phyloP scores from a whole-genome alignment of 2,797 vertebrate species.

The Micromesistius poutassou region DNA sequence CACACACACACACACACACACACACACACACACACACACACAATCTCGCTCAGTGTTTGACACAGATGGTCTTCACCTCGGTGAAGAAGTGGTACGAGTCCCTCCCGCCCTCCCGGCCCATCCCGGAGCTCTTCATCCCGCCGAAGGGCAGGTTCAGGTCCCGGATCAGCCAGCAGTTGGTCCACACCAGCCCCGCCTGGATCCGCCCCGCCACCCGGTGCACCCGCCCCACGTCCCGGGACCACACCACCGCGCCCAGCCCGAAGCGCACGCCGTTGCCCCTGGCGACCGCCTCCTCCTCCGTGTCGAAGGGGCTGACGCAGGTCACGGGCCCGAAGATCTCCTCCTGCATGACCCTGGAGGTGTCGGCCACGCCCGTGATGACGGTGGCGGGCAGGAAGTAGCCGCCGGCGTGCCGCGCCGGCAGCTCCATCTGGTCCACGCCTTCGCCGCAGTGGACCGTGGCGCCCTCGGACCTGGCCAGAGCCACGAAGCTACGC shows the following conservation, averaged over 20 bases:
- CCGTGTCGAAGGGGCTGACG: slow-evolving; percentile 83
- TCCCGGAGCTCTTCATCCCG: slow-evolving; percentile 92
- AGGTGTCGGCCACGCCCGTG: slow-evolving; percentile 78
- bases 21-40: neutral
- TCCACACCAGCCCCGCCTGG: slow-evolving; percentile 90
- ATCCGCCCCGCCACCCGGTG: slow-evolving; percentile 84
- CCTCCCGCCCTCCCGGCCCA: slow-evolving; percentile 90
- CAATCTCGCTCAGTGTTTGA: slow-evolving; percentile 80
- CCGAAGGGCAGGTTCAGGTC: slow-evolving; percentile 96
- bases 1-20: neutral
- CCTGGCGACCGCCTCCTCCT: slow-evolving; percentile 85
- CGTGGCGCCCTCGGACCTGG: slow-evolving; percentile 80
- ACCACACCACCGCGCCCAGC: slow-evolving; percentile 88
- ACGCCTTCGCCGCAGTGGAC: slow-evolving; percentile 92
- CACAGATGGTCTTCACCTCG: slow-evolving; percentile 88
- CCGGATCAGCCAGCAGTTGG: slow-evolving; percentile 95
- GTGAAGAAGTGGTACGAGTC: slow-evolving; percentile 97
- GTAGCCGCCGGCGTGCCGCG: slow-evolving; percentile 78
- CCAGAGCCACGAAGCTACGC: slow-evolving; percentile 80
- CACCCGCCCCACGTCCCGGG: slow-evolving; percentile 78
- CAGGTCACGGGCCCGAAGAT: slow-evolving; percentile 96
- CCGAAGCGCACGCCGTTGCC: slow-evolving; percentile 89
- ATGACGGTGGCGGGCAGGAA: slow-evolving; percentile 91
- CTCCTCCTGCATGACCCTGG: slow-evolving; percentile 93
- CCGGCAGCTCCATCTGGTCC: slow-evolving; percentile 76